These are phyloP conservation scores for Hyperoplus lanceolatus DNA, from an alignment of 2,797 vertebrate genomes.

Conservation along the genomic window DNA sequence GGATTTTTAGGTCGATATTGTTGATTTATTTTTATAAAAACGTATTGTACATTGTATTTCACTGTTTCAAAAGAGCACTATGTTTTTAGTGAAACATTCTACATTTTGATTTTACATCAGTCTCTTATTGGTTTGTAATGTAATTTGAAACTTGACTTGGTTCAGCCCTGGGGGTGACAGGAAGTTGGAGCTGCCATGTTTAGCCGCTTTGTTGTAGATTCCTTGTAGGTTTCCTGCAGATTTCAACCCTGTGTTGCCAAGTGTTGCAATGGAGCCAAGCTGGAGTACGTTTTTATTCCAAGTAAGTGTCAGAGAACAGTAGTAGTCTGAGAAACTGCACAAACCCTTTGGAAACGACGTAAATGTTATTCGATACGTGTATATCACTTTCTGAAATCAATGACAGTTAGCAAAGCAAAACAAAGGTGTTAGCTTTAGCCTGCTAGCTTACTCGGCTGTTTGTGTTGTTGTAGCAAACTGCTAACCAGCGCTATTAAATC, in stretches of 20 bases:
- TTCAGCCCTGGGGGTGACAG: conserved; percentile 77
- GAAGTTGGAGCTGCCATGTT: conserved; percentile 88
- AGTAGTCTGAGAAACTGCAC: conserved; percentile 5
- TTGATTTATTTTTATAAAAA: not conserved
- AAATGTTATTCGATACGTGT: conserved; percentile 1
- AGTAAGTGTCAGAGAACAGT: conserved; percentile 70
- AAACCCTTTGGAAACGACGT: not conserved
- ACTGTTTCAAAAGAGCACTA: not conserved
- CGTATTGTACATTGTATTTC: not conserved
- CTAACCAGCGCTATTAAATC: conserved; percentile 68
- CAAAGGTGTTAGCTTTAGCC: conserved; percentile 83
- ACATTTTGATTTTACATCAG: not conserved
- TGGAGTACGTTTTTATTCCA: conserved; percentile 89
- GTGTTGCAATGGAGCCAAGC: conserved; percentile 87
- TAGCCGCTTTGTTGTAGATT: conserved; percentile 88
- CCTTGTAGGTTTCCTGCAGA: conserved; percentile 82
- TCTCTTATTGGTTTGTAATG: not conserved
- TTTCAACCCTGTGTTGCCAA: conserved; percentile 62
- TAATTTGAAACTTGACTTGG: conserved; percentile 44
- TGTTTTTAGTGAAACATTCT: not conserved
- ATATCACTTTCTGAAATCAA: conserved; percentile 58
- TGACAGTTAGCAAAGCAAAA: conserved; percentile 79
- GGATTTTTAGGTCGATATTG: not conserved
- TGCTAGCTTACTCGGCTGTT: conserved; percentile 65
- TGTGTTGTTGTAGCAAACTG: conserved; percentile 57